Evolutionary conservation across 2,888 invertebrate species (phyloP), one percentile per base, ranked within the genome.

Genomic region (Synergus gifuensis): DNA sequence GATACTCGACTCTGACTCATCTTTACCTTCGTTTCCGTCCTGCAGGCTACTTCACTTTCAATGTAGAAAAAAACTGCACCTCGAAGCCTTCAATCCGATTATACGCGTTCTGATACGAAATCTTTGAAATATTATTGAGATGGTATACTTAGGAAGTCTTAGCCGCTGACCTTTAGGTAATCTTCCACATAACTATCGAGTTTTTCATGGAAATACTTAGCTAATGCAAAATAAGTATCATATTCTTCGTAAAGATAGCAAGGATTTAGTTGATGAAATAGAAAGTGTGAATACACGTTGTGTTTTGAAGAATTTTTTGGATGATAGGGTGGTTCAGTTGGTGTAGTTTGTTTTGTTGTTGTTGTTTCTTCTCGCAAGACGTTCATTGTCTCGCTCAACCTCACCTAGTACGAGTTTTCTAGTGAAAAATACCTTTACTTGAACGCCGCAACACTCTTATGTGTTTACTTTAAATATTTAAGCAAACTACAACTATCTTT

Each of bases 371-470:
- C 82, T 76, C 64, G 79, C 49, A 36, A 28, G 18, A 60, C 64
- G 73, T 69, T 80, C 78, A 81, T 81, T 79, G 81, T 85, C 82
- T 80, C 79, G 77, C 77, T 81, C 77, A 78, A 64, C 82, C 79
- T 81, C 82, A 64, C 78, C 81, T 60, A 60, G 22, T 69, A 81
- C 86, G 46, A 76, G 86, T 85, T 87, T 86, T 86, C 85, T 84
- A 86, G 83, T 80, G 81, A 84, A 86, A 83, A 84, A 9, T 28
- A 22, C 22, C 9, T 60, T 60, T 60, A 18, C 22, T n/a, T 9
- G 18, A 12, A 22, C 18, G 12, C 11, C 12, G 22, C 22, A 18
- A 60, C 22, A 11, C 18, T 60, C 60, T 22, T 60, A 18, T 28
- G 22, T 60, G 60, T 60, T 60, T 22, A 22, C 60, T 22, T 22